Percentiles rank a stretch among this genome's conserved stretches.
phyloP scores from a whole-genome alignment of 2,113 vertebrate species.

The Cavia porcellus region DNA sequence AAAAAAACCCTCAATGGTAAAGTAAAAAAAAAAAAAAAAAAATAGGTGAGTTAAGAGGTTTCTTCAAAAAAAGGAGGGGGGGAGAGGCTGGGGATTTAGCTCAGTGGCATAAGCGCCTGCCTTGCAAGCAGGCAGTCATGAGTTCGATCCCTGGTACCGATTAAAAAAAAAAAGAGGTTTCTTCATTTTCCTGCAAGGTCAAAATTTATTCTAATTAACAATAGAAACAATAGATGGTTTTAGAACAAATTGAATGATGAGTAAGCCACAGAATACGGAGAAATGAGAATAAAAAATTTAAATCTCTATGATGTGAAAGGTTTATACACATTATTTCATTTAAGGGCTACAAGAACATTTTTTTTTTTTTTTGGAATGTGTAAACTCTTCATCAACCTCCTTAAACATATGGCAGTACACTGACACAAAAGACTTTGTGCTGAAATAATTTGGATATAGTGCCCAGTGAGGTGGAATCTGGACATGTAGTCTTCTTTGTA shows the following conservation, averaged over 20 bases:
- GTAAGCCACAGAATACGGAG: neutral
- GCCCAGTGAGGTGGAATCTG: neutral
- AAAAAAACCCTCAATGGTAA: conserved; percentile 33
- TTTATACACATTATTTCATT: conserved; percentile 5
- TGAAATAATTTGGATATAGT: neutral
- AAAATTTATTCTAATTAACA: conserved; percentile 39
- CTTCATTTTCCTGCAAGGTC: neutral
- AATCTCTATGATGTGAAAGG: neutral
- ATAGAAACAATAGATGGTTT: conserved; percentile 11
- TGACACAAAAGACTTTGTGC: neutral
- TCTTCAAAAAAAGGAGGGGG: neutral
- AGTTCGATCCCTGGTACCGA: too few relatives aligned
- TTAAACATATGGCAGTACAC: neutral
- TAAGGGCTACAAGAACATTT: neutral
- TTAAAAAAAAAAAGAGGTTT: neutral
- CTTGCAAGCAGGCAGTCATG: too few relatives aligned
- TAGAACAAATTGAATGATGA: neutral
- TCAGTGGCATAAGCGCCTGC: too few relatives aligned
- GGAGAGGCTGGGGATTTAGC: too few relatives aligned
- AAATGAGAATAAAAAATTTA: neutral
- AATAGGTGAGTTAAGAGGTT: neutral
- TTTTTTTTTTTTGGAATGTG: neutral
- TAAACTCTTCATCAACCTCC: neutral
- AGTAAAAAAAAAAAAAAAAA: conserved; percentile 9
- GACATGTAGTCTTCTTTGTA: neutral